Base-by-base conservation (phyloP, 2,888 invertebrate genomes). In the Plemyria rubiginata region DNA sequence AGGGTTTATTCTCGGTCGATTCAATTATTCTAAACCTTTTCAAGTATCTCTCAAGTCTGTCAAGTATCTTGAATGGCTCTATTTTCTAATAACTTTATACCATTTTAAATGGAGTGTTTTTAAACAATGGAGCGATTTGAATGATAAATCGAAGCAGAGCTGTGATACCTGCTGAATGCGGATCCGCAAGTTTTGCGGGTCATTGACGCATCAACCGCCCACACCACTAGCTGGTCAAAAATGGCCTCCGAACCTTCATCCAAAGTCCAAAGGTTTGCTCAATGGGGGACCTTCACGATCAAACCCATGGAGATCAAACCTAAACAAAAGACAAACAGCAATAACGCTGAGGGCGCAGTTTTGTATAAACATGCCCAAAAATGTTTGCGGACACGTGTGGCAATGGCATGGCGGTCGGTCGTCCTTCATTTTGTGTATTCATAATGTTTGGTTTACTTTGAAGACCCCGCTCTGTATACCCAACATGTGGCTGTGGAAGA, bases 141-240 rank as follows among this genome's bases (percentile, higher is more conserved):
- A 79, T 78, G 75, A 77, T 76, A 71, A 79, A 76, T 78, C 72
- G 71, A 76, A 77, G 73, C 77, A 73, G 82, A 76, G 75, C 75
- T 74, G 74, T 75, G 76, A 78, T 84, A 83, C 81, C 87, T 83
- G 85, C 82, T 88, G 88, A 91, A 91, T 91, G 92, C 85, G 91
- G 91, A 90, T 89, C 86, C 86, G 81, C 92, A 83, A 87, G 86
- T 90, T 91, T 90, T 78, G 85, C 90, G 85, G 92, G 92, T 92
- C 92, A 88, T 92, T 92, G 92, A 92, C 92, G 90, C 85, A 88
- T 84, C 85, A 77, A 79, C 85, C 91, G 87, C 91, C 91, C 84
- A 92, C 91, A 82, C 84, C 77, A 76, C 82, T 45, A 71, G 77
- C 78, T 82, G 84, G 78, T 84, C 81, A 84, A 87, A 89, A 82